Evolutionary conservation across 1,140 invertebrate genomes (phyloP), one percentile per base, ranked within the genome.

Genomic region (Scylla paramamosain): DNA sequence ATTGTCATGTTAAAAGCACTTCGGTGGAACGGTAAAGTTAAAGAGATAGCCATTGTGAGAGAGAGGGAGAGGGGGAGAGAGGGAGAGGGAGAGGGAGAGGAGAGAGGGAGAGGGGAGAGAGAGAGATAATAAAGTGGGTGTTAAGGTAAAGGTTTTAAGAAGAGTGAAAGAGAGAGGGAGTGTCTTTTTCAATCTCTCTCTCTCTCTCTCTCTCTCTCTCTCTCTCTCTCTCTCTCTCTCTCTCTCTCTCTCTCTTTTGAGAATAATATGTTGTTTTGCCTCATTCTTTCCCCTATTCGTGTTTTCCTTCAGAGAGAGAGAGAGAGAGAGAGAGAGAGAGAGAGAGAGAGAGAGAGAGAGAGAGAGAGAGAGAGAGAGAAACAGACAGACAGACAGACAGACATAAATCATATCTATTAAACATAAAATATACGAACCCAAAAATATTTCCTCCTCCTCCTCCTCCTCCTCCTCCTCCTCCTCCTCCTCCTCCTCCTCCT

Each of bases 1-100:
- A 77, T 77, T 77, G 67, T 77, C 67, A 77, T 77, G 67, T 77
- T 77, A 77, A 77, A 77, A 77, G 67, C 67, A 77, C 67, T 77
- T 77, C 20, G n/a, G 20, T 77, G 67, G 67, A n/a, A 77, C 67
- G 67, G 67, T n/a, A n/a, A 77, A 77, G 67, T 77, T 77, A 77
- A 77, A 77, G 67, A 77, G 67, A 77, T 77, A 77, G 67, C 52
- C 52, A 59, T 59, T 59, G 67, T 77, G 20, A 77, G 67, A 20
- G 67, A 77, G 20, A 20, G 67, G n/a, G 25, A 20, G 67, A n/a
- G 25, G n/a, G 67, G 25, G 25, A n/a, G 67, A 20, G 25, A 77
- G 67, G 25, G 67, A n/a, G 25, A 8, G 67, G 8, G 6, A 20
- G 67, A n/a, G 25, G 67, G 67, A n/a, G 6, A n/a, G 67, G 8